Evolutionary conservation across 1,140 invertebrate species (phyloP).

Genomic region (Bombus vancouverensis): DNA sequence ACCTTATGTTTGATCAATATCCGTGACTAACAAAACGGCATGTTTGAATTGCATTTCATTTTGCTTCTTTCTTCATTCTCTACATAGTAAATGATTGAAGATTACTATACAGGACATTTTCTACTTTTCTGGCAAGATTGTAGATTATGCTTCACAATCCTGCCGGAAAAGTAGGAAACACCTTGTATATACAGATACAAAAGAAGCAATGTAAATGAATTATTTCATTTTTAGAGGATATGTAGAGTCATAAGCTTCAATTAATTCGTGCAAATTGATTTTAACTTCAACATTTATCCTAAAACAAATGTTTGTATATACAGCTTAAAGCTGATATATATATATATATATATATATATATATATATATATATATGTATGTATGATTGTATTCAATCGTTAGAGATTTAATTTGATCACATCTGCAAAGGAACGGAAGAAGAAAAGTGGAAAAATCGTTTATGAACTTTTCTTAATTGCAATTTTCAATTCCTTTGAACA

Average conservation of each 20-base stretch:
- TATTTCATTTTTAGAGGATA: neutral
- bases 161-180: no score
- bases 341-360: neutral
- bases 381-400: slow-evolving; percentile 8
- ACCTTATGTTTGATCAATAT: slow-evolving; percentile 30
- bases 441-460: neutral
- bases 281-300: neutral
- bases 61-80: slow-evolving; percentile 7
- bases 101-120: no score
- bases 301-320: slow-evolving; percentile 29
- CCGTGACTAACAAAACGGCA: slow-evolving; percentile 33
- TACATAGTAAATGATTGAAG: neutral
- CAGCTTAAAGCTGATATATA: slow-evolving; percentile 7
- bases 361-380: neutral
- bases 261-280: neutral
- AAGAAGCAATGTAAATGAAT: neutral
- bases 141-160: no score
- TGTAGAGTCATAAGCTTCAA: neutral
- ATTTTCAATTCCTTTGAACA: neutral
- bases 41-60: slow-evolving; percentile 35
- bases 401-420: neutral
- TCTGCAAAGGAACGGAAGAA: neutral
- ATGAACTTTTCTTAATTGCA: neutral
- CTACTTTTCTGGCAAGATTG: no score
- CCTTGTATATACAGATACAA: neutral